phyloP scores from a whole-genome alignment of 35 echinoderm and acorn worm species.

The Apostichopus californicus region DNA sequence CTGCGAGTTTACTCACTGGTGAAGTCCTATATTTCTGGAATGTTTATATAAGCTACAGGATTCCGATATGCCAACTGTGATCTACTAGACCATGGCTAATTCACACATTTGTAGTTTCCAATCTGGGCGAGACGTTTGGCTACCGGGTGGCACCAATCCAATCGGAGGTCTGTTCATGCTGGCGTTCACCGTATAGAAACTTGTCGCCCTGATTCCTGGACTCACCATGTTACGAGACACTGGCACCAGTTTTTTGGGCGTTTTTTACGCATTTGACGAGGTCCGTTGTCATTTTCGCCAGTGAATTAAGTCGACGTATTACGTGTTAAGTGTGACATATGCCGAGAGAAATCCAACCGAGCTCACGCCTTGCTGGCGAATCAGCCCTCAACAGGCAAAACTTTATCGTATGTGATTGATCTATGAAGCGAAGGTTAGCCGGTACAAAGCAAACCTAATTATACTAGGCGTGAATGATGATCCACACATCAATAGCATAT shows the following conservation, averaged over 20 bases:
- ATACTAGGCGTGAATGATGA: too few relatives aligned
- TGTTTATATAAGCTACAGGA: slow-evolving; percentile 3
- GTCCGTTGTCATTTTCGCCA: not conserved
- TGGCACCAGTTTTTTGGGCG: not conserved
- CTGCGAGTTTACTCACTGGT: not conserved
- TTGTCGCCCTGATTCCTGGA: slow-evolving; percentile 3
- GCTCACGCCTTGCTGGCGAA: not conserved
- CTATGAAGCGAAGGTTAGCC: too few relatives aligned
- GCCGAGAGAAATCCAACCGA: not conserved
- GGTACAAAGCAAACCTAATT: too few relatives aligned
- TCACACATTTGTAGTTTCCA: slow-evolving; percentile 30
- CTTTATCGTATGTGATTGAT: too few relatives aligned
- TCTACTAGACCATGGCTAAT: slow-evolving; percentile 4
- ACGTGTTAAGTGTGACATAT: not conserved
- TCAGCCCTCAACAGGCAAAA: not conserved
- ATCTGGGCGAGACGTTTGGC: slow-evolving; percentile 18
- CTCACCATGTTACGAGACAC: not conserved
- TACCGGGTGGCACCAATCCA: not conserved
- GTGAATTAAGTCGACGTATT: not conserved
- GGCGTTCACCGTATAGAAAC: not conserved
- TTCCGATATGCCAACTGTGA: slow-evolving; percentile 3
- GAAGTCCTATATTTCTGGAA: not conserved
- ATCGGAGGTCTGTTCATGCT: not conserved
- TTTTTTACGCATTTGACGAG: not conserved
- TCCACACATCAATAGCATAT: too few relatives aligned